A percentile compares a stretch with the other conserved stretches of the same genome.
Evolutionary conservation across 2,888 invertebrate genomes (phyloP).

Genomic region (Plagiodera versicolora): DNA sequence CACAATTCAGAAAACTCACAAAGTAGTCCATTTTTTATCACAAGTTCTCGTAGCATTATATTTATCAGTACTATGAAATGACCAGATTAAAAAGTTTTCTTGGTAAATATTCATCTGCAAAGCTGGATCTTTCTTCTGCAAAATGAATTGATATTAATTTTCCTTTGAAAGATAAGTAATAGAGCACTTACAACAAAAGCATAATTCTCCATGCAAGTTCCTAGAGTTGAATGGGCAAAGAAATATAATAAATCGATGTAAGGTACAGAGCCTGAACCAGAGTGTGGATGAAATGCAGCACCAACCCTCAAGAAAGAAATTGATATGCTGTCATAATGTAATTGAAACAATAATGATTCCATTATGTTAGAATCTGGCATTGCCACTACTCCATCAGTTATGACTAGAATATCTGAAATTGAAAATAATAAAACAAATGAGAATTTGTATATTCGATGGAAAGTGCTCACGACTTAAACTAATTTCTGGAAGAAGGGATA

Average conservation of each 20-base stretch:
- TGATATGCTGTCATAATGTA: constrained; percentile 71
- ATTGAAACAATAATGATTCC: constrained; percentile 71
- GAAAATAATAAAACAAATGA: constrained; percentile 20
- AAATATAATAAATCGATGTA: constrained; percentile 76
- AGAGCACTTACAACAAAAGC: constrained; percentile 55
- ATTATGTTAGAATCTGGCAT: constrained; percentile 72
- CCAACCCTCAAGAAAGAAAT: constrained; percentile 77
- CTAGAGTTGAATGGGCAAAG: constrained; percentile 74
- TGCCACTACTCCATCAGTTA: constrained; percentile 74
- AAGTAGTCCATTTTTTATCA: constrained; percentile 40
- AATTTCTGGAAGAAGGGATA: constrained; percentile 73
- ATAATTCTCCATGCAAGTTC: constrained; percentile 65
- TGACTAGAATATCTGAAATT: constrained; percentile 67
- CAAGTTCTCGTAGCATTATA: constrained; percentile 36
- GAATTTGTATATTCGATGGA: background rate
- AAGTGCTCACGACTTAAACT: constrained; percentile 68
- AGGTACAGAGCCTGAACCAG: constrained; percentile 69
- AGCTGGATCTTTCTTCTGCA: constrained; percentile 46
- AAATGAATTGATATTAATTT: constrained; percentile 11
- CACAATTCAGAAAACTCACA: constrained; percentile 35
- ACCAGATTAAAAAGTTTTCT: constrained; percentile 46
- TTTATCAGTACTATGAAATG: constrained; percentile 42
- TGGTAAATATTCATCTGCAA: constrained; percentile 51
- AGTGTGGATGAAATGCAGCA: constrained; percentile 66
- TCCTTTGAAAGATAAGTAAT: background rate